phyloP scores from a whole-genome alignment of 2,113 vertebrate genomes.

The Tauraco erythrolophus region DNA sequence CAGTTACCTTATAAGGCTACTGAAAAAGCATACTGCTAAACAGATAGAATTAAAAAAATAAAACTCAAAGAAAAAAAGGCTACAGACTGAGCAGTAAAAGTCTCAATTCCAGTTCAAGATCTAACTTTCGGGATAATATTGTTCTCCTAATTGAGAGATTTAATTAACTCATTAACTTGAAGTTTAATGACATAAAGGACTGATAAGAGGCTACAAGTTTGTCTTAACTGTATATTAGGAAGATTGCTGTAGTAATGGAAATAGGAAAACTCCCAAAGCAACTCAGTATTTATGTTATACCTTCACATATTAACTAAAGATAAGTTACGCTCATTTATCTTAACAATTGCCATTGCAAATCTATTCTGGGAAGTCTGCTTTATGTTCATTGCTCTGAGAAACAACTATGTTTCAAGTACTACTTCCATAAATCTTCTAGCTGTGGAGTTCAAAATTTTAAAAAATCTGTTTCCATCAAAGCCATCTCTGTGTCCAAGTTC shows the following conservation, averaged over 20 bases:
- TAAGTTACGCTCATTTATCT: not conserved
- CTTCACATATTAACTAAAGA: not conserved
- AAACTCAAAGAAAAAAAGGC: not conserved
- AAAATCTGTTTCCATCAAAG: not conserved
- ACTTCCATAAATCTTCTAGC: not conserved
- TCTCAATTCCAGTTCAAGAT: not conserved
- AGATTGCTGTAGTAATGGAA: no score
- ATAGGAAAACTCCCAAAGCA: no score
- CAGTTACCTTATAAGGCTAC: not conserved
- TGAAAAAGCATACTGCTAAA: not conserved
- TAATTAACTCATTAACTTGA: no score
- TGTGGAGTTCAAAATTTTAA: not conserved
- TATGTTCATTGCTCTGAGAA: not conserved
- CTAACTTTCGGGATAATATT: not conserved
- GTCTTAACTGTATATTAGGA: not conserved
- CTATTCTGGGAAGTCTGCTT: not conserved
- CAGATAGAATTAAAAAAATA: not conserved
- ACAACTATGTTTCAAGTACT: not conserved
- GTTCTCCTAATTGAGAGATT: not conserved
- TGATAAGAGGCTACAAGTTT: not conserved
- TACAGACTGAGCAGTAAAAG: not conserved
- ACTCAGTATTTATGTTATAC: not conserved
- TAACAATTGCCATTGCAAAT: not conserved
- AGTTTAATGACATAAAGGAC: not conserved
- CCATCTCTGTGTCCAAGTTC: not conserved